A percentile compares a stretch with the other conserved stretches of the same genome.
These are phyloP conservation scores for Oscarella lobularis DNA, from an alignment of 37 sponge, comb jelly and placozoan genomes.

Conservation along the genomic window DNA sequence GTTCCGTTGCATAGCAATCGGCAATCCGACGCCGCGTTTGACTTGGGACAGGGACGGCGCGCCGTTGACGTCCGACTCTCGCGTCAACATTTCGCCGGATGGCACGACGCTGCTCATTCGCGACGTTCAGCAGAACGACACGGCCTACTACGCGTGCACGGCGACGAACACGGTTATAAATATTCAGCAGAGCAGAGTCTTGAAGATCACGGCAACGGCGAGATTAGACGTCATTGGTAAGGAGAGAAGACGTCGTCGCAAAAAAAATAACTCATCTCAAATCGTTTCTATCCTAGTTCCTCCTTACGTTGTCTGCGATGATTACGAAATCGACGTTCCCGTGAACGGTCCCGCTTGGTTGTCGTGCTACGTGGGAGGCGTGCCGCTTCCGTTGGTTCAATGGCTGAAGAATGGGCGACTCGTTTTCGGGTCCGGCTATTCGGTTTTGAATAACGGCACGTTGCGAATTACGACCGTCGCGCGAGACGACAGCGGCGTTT, in stretches of 20 bases:
- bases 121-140: neutral
- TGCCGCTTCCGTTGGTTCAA: neutral
- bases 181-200: neutral
- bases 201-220: neutral
- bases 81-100: neutral
- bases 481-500: neutral
- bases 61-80: neutral
- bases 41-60: neutral
- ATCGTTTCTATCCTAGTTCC: too few species aligned
- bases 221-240: neutral
- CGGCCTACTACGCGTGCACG: neutral
- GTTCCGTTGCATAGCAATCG: neutral
- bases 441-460: neutral
- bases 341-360: neutral
- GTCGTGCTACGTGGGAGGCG: neutral
- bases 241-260: too few species aligned
- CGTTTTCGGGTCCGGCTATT: neutral
- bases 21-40: neutral
- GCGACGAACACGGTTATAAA: neutral
- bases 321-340: too few species aligned
- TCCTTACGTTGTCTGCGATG: too few species aligned
- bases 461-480: neutral
- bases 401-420: neutral
- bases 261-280: too few species aligned
- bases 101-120: neutral